A percentile compares a stretch with the other conserved stretches of the same genome.
phyloP scores from a whole-genome alignment of 1,140 invertebrate genomes.

The Ceratitis capitata region DNA sequence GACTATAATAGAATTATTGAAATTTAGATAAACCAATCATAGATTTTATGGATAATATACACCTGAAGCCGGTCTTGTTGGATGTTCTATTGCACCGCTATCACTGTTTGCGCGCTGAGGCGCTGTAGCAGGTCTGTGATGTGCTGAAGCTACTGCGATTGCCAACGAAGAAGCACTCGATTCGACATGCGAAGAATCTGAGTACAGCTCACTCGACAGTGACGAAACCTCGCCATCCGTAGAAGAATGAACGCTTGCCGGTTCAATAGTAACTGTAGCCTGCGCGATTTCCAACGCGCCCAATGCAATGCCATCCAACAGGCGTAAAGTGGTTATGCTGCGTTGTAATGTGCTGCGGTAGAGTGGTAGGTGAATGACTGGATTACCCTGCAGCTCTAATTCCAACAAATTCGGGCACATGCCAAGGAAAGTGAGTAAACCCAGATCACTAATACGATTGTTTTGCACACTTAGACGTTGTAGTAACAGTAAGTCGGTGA shows the following conservation, averaged over 20 bases:
- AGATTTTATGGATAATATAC: too few relatives aligned
- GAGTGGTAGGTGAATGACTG: constrained; percentile 56
- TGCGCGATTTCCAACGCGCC: not conserved
- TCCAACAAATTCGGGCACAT: constrained; percentile 64
- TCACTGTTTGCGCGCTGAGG: constrained; percentile 41
- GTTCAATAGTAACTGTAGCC: not conserved
- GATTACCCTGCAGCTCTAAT: constrained; percentile 65
- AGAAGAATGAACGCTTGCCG: not conserved
- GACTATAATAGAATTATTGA: not conserved
- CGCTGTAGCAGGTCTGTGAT: constrained; percentile 52
- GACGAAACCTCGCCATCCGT: constrained; percentile 49
- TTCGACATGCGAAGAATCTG: not conserved
- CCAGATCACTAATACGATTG: constrained; percentile 65
- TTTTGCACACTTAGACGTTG: constrained; percentile 52
- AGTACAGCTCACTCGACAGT: constrained; percentile 45
- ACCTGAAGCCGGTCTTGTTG: not conserved
- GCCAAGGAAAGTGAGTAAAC: constrained; percentile 63
- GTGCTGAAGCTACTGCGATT: not conserved
- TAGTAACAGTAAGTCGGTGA: constrained; percentile 63
- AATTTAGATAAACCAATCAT: not conserved
- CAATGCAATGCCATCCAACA: constrained; percentile 63
- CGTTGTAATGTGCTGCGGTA: constrained; percentile 63
- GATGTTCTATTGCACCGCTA: not conserved
- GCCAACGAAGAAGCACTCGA: constrained; percentile 5
- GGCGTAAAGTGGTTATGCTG: constrained; percentile 61